A percentile compares a stretch with the other conserved stretches of the same genome.
phyloP scores from a whole-genome alignment of 2,888 invertebrate genomes.

The Tinea pellionella region DNA sequence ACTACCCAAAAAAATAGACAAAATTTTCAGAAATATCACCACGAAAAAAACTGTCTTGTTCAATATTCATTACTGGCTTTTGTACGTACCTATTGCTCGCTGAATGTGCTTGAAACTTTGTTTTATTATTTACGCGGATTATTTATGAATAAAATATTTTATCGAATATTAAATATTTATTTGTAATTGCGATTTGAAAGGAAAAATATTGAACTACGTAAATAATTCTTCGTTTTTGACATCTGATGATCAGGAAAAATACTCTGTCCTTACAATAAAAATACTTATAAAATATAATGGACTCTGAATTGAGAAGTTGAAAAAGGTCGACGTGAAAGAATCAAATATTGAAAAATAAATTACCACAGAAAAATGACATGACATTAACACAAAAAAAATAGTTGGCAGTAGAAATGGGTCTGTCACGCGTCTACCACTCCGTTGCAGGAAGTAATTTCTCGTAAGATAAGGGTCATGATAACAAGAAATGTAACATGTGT shows the following conservation, averaged over 20 bases:
- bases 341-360: conserved; percentile 10
- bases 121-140: not conserved
- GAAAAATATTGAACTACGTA: not conserved
- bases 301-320: conserved; percentile 2
- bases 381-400: conserved; percentile 17
- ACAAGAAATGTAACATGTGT: conserved; percentile 48
- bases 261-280: not conserved
- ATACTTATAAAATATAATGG: not conserved
- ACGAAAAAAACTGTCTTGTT: not conserved
- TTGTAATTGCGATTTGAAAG: not conserved
- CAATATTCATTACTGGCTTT: not conserved
- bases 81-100: not conserved
- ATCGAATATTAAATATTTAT: not conserved
- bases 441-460: conserved; percentile 48
- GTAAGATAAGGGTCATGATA: conserved; percentile 53
- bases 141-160: not conserved
- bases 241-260: not conserved
- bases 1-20: not conserved
- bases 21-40: not conserved
- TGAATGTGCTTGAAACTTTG: not conserved
- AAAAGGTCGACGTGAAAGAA: conserved; percentile 5
- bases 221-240: not conserved
- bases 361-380: not conserved
- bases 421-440: conserved; percentile 39
- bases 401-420: conserved; percentile 28